Conservation (phyloP, 2,113 vertebrate genomes). For the Pluvialis apricaria region DNA sequence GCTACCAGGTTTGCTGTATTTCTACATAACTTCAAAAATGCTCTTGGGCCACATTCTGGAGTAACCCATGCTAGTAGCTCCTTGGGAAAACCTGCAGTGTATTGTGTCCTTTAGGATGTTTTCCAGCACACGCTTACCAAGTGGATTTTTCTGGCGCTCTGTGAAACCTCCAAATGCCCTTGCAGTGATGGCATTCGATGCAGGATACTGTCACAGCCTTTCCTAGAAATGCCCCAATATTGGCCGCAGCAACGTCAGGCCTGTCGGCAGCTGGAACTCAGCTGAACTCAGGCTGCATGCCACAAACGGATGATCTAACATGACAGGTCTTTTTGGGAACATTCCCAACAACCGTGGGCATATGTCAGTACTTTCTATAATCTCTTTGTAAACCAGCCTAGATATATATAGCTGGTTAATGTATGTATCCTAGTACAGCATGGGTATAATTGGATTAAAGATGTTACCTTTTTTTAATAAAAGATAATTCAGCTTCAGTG, state of each 20-base stretch:
- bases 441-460: background rate
- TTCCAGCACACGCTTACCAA: background rate
- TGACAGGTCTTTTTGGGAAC: background rate
- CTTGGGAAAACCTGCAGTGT: background rate
- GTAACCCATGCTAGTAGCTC: background rate
- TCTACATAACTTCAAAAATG: background rate
- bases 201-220: background rate
- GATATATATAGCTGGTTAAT: background rate
- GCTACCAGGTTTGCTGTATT: background rate
- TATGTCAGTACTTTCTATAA: background rate
- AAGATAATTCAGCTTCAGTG: background rate
- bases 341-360: background rate
- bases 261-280: background rate
- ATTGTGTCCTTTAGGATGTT: background rate
- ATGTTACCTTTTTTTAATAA: background rate
- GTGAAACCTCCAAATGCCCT: background rate
- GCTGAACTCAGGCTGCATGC: background rate
- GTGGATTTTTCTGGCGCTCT: background rate
- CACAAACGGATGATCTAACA: rapidly evolving
- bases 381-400: background rate
- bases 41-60: background rate
- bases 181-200: background rate
- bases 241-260: rapidly evolving
- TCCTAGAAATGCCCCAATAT: background rate
- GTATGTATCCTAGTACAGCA: background rate